Base-by-base conservation (phyloP, 2,797 vertebrate genomes). In the Leuciscus waleckii region DNA sequence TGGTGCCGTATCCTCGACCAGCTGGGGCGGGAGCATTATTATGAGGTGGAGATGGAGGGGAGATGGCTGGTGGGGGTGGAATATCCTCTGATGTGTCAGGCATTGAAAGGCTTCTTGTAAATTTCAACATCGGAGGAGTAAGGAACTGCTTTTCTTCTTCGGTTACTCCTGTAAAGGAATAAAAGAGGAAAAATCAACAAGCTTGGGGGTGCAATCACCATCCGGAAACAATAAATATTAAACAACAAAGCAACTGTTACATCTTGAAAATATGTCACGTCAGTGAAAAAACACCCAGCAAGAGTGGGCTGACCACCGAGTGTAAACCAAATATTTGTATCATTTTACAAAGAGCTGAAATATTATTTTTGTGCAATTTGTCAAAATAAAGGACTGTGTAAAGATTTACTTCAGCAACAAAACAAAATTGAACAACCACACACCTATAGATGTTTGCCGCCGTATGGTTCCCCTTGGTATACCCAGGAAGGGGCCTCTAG, bases 391-490 rank as follows among this genome's bases (percentile, higher is more conserved):
- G 5, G 23, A 69, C 65, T 37, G 21, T 51, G 29, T 68, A 46
- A 54, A 61, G 2, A 49, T 29, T 23, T 29, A 79, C 7, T 67
- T 35, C 11, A 69, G 49, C 7, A 26, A 54, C 29, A 16, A n/a
- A 78, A 39, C 56, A 77, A 61, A 14, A 51, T 43, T 21, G 61
- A 69, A 63, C 61, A 54, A 80, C 26, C 32, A 61, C 85, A 95
- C 95, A 96, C 97, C 97, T 96, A 97, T 97, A 9, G 97, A 97
- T 90, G 97, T 97, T 93, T 97, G 97, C 91, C 97, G 95, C 92
- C 96, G 94, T 93, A 97, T 97, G 91, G 96, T 97, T 93, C 96
- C 96, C 93, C 96, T 95, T 70, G 97, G 97, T 89, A 97, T 91
- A 92, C 96, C 97, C 94, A 97, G 95, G 90, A 95, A 96, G 5